Conservation (phyloP, 2,888 invertebrate species). For the Meta bourneti region DNA sequence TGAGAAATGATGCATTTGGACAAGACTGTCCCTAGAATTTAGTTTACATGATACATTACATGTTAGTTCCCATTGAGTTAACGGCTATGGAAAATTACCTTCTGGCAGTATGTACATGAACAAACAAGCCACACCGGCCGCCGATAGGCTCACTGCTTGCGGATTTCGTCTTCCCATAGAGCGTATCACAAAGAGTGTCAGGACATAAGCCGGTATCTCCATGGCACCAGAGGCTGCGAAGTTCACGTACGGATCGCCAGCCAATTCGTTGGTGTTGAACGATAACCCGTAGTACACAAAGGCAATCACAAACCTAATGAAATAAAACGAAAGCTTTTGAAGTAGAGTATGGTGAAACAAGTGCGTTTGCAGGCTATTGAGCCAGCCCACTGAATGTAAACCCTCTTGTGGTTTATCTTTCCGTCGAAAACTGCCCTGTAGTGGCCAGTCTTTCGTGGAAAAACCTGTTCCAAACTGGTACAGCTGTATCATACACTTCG, state of each 20-base stretch:
- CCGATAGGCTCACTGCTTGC: background rate
- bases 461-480: no score
- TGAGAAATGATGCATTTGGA: no score
- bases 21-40: no score
- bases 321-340: background rate
- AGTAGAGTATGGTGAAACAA: background rate
- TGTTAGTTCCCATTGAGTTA: no score
- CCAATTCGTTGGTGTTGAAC: constrained; percentile 76
- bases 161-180: constrained; percentile 55
- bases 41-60: no score
- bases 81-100: background rate
- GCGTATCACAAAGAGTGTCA: constrained; percentile 50
- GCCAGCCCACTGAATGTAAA: no score
- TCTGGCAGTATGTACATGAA: constrained; percentile 31
- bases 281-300: constrained; percentile 77
- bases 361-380: background rate
- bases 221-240: constrained; percentile 73
- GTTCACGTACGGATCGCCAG: constrained; percentile 76
- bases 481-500: no score
- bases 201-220: constrained; percentile 75
- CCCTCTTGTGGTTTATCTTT: background rate
- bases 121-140: constrained; percentile 48
- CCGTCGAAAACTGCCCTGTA: no score
- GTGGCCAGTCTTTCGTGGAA: no score
- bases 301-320: constrained; percentile 71